A percentile compares a stretch with the other conserved stretches of the same genome.
These are phyloP conservation scores for Okamejei kenojei DNA, from an alignment of 2,797 vertebrate genomes.

Conservation along the genomic window DNA sequence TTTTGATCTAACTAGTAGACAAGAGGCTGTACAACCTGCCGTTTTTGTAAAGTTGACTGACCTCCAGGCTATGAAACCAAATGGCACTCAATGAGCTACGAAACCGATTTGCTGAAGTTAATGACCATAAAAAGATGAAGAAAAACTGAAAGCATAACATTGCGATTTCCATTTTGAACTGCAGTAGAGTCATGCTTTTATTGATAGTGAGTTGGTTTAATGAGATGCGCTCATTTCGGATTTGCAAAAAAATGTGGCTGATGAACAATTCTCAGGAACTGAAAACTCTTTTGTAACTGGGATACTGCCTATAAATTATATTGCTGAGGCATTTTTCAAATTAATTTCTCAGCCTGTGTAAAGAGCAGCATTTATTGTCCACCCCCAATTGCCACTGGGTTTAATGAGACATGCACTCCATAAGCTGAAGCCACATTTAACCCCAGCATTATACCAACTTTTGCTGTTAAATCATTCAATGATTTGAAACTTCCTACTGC, in stretches of 20 bases:
- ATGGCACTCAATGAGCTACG: background rate
- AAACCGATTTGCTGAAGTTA: background rate
- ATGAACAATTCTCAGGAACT: no score
- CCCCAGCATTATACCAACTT: background rate
- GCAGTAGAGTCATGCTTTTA: background rate
- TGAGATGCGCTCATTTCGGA: no score
- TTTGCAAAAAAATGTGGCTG: no score
- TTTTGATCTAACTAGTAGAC: no score
- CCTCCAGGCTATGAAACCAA: background rate
- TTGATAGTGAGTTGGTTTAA: background rate
- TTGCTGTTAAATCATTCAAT: background rate
- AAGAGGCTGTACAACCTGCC: no score
- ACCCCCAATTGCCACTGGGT: background rate
- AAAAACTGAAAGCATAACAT: background rate
- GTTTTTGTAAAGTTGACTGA: background rate
- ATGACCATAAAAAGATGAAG: background rate
- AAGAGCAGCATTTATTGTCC: no score
- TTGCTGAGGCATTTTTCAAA: no score
- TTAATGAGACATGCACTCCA: background rate
- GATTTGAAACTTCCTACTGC: background rate
- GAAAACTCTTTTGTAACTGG: no score
- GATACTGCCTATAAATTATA: no score
- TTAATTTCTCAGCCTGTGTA: no score
- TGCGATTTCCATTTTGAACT: constrained; percentile 5
- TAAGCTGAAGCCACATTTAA: background rate